Conservation (phyloP, 1,140 invertebrate species). For the Drosophila ambigua region DNA sequence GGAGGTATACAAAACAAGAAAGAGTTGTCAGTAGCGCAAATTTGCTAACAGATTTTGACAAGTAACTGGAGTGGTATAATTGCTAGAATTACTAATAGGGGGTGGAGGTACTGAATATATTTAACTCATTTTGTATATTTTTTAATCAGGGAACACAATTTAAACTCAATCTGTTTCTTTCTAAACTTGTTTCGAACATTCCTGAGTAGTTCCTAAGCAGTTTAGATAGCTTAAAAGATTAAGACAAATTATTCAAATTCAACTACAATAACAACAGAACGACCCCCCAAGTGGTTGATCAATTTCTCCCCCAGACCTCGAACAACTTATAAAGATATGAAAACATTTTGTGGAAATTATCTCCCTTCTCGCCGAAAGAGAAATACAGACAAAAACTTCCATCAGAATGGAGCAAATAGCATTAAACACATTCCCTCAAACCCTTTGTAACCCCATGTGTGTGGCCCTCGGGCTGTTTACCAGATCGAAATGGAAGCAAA, state of each 20-base stretch:
- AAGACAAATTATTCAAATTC: background rate
- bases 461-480: constrained; percentile 62
- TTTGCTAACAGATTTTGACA: constrained; percentile 41
- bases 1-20: constrained; percentile 11
- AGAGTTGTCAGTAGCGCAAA: constrained; percentile 12
- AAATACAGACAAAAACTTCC: constrained; percentile 13
- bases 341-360: background rate
- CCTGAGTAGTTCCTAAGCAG: no score
- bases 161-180: no score
- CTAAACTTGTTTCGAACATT: no score
- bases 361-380: background rate
- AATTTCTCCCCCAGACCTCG: no score
- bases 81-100: background rate
- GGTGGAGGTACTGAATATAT: background rate
- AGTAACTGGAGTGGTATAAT: constrained; percentile 16
- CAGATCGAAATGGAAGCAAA: constrained; percentile 37
- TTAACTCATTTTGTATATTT: no score
- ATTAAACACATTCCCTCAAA: constrained; percentile 65
- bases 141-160: no score
- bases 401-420: constrained; percentile 51
- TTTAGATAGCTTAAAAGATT: no score
- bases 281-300: no score
- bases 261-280: background rate
- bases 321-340: background rate
- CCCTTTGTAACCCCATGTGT: constrained; percentile 22